Evolutionary conservation across 2,797 vertebrate species (phyloP).

Genomic region (Peromyscus aztecus): DNA sequence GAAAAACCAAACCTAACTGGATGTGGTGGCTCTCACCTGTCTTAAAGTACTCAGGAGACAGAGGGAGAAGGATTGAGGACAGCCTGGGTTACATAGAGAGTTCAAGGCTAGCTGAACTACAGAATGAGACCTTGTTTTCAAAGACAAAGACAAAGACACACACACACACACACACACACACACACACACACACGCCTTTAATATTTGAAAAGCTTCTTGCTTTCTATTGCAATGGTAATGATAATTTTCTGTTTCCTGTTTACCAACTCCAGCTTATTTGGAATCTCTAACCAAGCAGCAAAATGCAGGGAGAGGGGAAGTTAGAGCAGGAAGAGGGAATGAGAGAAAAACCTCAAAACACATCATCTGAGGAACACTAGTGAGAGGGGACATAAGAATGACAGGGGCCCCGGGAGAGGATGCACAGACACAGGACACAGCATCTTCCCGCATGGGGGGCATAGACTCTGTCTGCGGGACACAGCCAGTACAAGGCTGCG

Average conservation of each 20-base stretch:
- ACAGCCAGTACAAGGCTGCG: too few species aligned
- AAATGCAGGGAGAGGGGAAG: background rate
- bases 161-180: background rate
- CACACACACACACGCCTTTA: background rate
- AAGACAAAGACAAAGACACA: too few species aligned
- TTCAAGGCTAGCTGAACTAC: background rate
- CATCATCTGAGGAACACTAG: background rate
- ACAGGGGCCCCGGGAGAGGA: background rate
- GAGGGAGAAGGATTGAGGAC: background rate
- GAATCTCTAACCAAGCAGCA: background rate
- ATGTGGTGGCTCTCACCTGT: background rate
- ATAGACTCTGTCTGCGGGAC: too few species aligned
- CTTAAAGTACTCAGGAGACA: background rate
- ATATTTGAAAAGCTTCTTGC: background rate
- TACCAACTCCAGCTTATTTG: background rate
- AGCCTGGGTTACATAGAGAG: too few species aligned
- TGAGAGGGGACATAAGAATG: background rate
- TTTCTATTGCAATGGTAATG: background rate
- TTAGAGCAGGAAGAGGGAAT: background rate
- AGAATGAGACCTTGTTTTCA: background rate
- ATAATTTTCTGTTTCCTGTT: background rate
- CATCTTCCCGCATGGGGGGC: too few species aligned
- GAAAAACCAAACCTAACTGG: background rate
- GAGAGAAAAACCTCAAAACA: background rate
- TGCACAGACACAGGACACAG: too few species aligned